Percentiles rank a stretch among this genome's conserved stretches.
phyloP scores from a whole-genome alignment of 2,888 invertebrate genomes.

The Aphodius granarius region DNA sequence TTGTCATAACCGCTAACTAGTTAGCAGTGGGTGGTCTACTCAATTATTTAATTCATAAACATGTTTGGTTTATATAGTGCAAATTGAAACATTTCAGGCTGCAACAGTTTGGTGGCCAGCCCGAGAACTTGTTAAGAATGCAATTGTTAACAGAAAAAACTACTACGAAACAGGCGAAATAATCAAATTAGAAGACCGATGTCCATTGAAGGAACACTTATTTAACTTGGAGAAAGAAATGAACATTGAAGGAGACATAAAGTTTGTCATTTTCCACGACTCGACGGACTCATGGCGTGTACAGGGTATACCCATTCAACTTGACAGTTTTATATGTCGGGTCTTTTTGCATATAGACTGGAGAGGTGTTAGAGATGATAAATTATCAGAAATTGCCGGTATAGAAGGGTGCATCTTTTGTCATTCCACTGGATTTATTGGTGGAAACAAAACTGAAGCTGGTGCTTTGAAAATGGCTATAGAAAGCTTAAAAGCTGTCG shows the following conservation, averaged over 20 bases:
- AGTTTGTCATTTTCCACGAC: slow-evolving; percentile 75
- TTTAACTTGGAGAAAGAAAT: slow-evolving; percentile 78
- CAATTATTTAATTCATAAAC: too few relatives aligned
- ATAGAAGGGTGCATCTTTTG: slow-evolving; percentile 83
- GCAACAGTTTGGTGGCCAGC: slow-evolving; percentile 86
- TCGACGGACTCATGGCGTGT: slow-evolving; percentile 75
- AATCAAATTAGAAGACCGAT: slow-evolving; percentile 67
- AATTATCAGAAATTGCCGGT: slow-evolving; percentile 66
- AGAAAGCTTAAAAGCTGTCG: slow-evolving; percentile 57
- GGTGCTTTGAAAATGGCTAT: slow-evolving; percentile 87
- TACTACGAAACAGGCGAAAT: slow-evolving; percentile 82
- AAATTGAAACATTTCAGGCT: slow-evolving; percentile 52
- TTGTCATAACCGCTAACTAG: too few relatives aligned
- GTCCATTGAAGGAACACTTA: slow-evolving; percentile 93
- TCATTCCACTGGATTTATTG: slow-evolving; percentile 90
- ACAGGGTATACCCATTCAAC: slow-evolving; percentile 76
- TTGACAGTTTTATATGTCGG: slow-evolving; percentile 70
- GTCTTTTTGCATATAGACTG: slow-evolving; percentile 79
- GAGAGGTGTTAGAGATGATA: slow-evolving; percentile 81
- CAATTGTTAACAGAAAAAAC: slow-evolving; percentile 68
- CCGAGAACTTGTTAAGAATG: slow-evolving; percentile 70
- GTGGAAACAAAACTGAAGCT: slow-evolving; percentile 78
- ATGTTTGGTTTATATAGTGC: slow-evolving; percentile 35
- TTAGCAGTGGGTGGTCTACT: too few relatives aligned
- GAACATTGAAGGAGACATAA: slow-evolving; percentile 63